phyloP scores from a whole-genome alignment of 2,797 vertebrate genomes.

The Dicrostonyx torquatus region DNA sequence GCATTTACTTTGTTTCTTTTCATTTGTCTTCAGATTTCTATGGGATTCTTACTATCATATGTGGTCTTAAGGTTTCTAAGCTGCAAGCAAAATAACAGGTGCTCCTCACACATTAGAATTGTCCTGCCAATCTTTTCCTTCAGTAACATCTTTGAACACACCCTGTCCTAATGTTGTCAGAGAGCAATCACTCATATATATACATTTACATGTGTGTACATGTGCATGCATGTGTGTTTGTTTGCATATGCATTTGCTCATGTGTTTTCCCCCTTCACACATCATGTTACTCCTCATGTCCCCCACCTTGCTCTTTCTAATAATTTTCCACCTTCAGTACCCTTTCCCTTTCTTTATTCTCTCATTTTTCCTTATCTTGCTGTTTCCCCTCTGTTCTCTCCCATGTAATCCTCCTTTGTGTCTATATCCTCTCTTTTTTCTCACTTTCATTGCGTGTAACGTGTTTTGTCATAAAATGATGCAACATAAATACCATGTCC shows the following conservation, averaged over 20 bases:
- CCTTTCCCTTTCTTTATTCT: too few relatives aligned
- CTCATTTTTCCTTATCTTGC: too few relatives aligned
- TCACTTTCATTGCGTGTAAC: background rate
- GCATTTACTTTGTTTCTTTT: background rate
- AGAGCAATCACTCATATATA: background rate
- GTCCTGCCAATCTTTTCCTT: background rate
- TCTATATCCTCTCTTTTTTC: too few relatives aligned
- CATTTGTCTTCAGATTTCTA: background rate
- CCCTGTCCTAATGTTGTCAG: background rate
- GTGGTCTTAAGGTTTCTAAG: background rate
- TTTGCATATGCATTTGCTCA: too few relatives aligned
- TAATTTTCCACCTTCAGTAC: too few relatives aligned
- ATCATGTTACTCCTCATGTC: too few relatives aligned
- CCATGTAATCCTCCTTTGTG: too few relatives aligned
- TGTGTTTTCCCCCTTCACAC: too few relatives aligned
- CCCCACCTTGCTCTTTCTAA: too few relatives aligned
- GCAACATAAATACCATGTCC: background rate
- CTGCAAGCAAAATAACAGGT: background rate
- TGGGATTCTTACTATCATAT: background rate
- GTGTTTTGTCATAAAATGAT: background rate
- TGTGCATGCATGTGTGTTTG: too few relatives aligned
- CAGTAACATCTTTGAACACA: background rate
- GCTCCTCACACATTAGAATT: background rate
- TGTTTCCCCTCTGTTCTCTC: too few relatives aligned
- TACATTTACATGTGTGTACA: background rate